Conservation (phyloP, 23 tunicate species). For the Oikopleura albicans region DNA sequence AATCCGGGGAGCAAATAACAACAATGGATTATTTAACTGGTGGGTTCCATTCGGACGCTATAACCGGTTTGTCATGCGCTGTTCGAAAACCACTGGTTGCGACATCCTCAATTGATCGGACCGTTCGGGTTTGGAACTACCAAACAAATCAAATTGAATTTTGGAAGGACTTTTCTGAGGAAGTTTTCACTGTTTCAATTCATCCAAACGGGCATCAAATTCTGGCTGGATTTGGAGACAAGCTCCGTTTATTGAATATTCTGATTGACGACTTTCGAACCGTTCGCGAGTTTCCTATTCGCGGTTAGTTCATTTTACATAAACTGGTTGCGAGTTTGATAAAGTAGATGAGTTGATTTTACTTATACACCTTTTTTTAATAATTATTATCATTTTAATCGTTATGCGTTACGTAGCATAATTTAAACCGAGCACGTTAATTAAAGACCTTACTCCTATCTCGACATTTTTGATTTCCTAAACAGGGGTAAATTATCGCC, state of each 20-base stretch:
- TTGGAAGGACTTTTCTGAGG: constrained; percentile 10
- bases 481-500: no score
- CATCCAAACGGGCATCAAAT: constrained; percentile 92
- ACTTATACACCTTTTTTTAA: no score
- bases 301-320: background rate
- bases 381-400: no score
- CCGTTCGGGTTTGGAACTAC: constrained; percentile 89
- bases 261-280: constrained; percentile 85
- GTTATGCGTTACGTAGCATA: no score
- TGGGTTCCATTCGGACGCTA: constrained; percentile 49
- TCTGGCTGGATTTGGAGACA: constrained; percentile 87
- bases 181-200: constrained; percentile 73
- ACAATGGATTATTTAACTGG: constrained; percentile 44
- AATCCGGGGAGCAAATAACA: constrained; percentile 41
- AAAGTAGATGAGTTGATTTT: no score
- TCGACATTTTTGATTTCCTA: background rate
- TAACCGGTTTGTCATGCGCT: constrained; percentile 78
- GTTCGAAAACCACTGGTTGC: constrained; percentile 87
- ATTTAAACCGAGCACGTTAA: background rate
- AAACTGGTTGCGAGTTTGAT: no score
- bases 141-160: constrained; percentile 42
- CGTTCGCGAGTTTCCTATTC: background rate
- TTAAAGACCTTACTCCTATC: background rate
- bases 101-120: constrained; percentile 60
- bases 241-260: constrained; percentile 76